These are phyloP conservation scores for Lottia gigantea DNA, from an alignment of 2,888 invertebrate species.

Conservation along the genomic window DNA sequence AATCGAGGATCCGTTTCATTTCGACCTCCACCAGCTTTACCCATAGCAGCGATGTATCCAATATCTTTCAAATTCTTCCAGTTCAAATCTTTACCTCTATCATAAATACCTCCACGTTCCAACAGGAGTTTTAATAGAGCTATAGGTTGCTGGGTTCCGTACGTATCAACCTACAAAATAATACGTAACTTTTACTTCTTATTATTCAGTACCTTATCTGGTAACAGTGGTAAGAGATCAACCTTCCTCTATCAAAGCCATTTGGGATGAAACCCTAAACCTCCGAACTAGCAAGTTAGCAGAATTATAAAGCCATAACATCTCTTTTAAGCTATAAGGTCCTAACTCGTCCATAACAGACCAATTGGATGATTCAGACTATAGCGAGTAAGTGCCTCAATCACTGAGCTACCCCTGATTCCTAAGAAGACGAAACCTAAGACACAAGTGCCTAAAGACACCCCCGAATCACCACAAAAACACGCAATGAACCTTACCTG, in stretches of 20 bases:
- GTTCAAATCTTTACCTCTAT: conserved; percentile 86
- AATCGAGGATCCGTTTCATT: conserved; percentile 92
- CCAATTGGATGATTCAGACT: too few species aligned
- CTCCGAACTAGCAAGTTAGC: neutral
- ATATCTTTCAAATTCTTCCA: conserved; percentile 90
- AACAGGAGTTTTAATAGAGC: conserved; percentile 90
- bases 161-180: conserved; percentile 74
- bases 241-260: too few species aligned
- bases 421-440: too few species aligned
- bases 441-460: too few species aligned
- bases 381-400: too few species aligned
- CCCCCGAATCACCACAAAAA: neutral
- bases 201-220: too few species aligned
- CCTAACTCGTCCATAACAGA: too few species aligned
- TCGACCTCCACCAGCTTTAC: conserved; percentile 83
- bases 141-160: conserved; percentile 94
- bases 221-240: too few species aligned
- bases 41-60: conserved; percentile 71
- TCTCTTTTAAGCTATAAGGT: too few species aligned
- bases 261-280: neutral
- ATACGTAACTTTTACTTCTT: neutral
- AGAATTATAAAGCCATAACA: too few species aligned
- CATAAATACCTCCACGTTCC: conserved; percentile 89
- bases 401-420: too few species aligned
- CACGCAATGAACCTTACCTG: conserved; percentile 70